These are phyloP conservation scores for Melanotaenia boesemani DNA, from an alignment of 2,797 vertebrate genomes.

Conservation along the genomic window DNA sequence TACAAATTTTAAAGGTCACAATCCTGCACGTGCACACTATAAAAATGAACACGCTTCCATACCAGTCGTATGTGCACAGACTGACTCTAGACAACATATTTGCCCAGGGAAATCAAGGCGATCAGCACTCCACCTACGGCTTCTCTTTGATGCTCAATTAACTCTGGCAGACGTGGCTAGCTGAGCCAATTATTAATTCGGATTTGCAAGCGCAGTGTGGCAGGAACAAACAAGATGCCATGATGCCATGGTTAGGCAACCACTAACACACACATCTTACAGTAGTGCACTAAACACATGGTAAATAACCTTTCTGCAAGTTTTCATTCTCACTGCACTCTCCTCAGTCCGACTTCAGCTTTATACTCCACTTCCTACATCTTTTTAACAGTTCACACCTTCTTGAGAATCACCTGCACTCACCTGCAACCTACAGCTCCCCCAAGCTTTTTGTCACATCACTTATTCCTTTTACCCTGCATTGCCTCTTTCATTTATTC, in stretches of 20 bases:
- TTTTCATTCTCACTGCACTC: conserved; percentile 7
- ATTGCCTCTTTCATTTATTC: conserved; percentile 10
- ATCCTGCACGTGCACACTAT: conserved; percentile 18
- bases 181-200: conserved; percentile 80
- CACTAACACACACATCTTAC: conserved; percentile 26
- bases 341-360: conserved; percentile 34
- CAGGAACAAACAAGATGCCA: conserved; percentile 52
- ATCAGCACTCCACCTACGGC: conserved; percentile 64
- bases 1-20: conserved; percentile 39
- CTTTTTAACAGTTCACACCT: conserved; percentile 43
- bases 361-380: conserved; percentile 23
- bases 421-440: conserved; percentile 37
- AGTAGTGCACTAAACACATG: conserved; percentile 28
- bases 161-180: conserved; percentile 78
- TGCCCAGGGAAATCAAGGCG: conserved; percentile 70
- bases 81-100: conserved; percentile 51
- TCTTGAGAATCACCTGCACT: conserved; percentile 42
- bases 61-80: conserved; percentile 40
- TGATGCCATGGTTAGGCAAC: conserved; percentile 40
- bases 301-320: conserved; percentile 24
- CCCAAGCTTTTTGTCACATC: conserved; percentile 17
- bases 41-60: conserved; percentile 31
- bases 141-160: conserved; percentile 81
- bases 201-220: conserved; percentile 56
- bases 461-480: conserved; percentile 24